A percentile compares a stretch with the other conserved stretches of the same genome.
phyloP scores from a whole-genome alignment of 2,888 invertebrate genomes.

The Andrena haemorrhoa region DNA sequence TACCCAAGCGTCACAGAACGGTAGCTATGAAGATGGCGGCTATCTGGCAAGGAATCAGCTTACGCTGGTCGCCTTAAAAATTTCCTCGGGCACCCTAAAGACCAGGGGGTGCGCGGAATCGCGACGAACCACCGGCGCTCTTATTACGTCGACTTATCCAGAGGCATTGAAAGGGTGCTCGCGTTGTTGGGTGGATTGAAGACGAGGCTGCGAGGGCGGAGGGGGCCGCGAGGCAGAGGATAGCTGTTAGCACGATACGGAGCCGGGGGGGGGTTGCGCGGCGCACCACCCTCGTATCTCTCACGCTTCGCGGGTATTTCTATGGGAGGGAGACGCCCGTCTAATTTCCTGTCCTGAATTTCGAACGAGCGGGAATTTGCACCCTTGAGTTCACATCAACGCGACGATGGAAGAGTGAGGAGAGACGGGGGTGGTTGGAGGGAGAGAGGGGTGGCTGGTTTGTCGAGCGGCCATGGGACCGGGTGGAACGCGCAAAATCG shows the following conservation, averaged over 20 bases:
- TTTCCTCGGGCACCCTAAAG: neutral
- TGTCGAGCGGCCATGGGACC: constrained; percentile 63
- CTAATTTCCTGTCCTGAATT: constrained; percentile 85
- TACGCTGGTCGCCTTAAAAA: constrained; percentile 25
- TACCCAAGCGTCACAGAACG: constrained; percentile 15
- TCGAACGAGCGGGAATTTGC: constrained; percentile 83
- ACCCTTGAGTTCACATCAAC: constrained; percentile 82
- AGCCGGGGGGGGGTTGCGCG: constrained; percentile 26
- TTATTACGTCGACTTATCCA: constrained; percentile 68
- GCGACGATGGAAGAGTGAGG: constrained; percentile 62
- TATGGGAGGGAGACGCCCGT: constrained; percentile 81
- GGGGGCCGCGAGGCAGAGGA: constrained; percentile 35
- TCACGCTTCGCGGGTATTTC: constrained; percentile 84
- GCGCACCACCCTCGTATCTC: constrained; percentile 79
- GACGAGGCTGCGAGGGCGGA: constrained; percentile 10
- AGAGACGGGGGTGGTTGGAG: neutral
- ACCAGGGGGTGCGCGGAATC: constrained; percentile 8
- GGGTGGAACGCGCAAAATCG: constrained; percentile 67
- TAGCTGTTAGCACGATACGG: constrained; percentile 64
- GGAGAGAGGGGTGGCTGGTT: constrained; percentile 23
- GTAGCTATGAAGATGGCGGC: neutral
- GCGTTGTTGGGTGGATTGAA: constrained; percentile 58
- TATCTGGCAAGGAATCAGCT: constrained; percentile 38
- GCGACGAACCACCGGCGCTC: constrained; percentile 42
- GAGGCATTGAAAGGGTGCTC: constrained; percentile 60